Evolutionary conservation across 2,797 vertebrate genomes (phyloP).

Genomic region (Tokudaia tokunoshimensis): DNA sequence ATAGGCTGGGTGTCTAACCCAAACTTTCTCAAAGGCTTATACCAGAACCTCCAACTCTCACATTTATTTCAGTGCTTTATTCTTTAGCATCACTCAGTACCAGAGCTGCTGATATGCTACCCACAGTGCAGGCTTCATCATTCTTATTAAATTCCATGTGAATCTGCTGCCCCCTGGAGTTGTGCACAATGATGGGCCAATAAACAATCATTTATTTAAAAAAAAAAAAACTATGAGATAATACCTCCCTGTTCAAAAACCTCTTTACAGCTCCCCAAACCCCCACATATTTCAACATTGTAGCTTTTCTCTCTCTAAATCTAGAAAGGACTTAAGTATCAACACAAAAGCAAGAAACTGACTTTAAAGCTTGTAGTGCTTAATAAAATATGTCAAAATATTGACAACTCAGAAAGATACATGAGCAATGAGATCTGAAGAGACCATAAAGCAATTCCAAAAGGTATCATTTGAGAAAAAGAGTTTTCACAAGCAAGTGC

Average conservation of each 20-base stretch:
- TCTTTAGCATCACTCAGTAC: not conserved
- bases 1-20: not conserved
- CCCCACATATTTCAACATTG: not conserved
- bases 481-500: not conserved
- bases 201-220: not conserved
- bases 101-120: not conserved
- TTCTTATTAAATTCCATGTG: not conserved
- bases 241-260: not conserved
- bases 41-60: not conserved
- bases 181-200: conserved; percentile 61
- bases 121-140: not conserved
- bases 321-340: not conserved
- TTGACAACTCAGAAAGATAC: not conserved
- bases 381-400: conserved; percentile 56
- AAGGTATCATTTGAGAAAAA: conserved; percentile 37
- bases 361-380: conserved; percentile 41
- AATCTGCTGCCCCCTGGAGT: conserved; percentile 69
- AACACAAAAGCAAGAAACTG: conserved; percentile 29
- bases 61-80: not conserved
- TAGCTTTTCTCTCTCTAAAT: not conserved
- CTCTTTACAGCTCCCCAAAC: not conserved
- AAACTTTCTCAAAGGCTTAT: not conserved
- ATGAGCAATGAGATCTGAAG: conserved; percentile 22
- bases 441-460: not conserved
- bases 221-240: conserved; percentile 43